Evolutionary conservation across 2,888 invertebrate genomes (phyloP).

Genomic region (Leptopilina drosophilae): DNA sequence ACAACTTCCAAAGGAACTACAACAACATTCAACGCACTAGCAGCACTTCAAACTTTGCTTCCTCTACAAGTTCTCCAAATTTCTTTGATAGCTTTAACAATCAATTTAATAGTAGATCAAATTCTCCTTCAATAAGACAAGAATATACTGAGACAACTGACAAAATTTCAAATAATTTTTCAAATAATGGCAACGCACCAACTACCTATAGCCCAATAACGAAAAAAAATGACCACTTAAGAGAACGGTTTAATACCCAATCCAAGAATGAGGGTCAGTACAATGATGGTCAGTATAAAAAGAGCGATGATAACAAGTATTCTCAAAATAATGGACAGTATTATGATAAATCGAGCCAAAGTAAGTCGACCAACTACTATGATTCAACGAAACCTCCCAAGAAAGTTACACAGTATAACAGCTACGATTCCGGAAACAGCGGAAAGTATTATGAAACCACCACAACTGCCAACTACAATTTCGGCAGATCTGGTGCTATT

Average conservation of each 20-base stretch:
- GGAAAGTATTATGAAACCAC: slow-evolving; percentile 71
- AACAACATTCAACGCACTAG: slow-evolving; percentile 70
- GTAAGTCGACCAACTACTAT: slow-evolving; percentile 65
- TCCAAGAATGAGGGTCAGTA: slow-evolving; percentile 48
- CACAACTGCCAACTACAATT: slow-evolving; percentile 69
- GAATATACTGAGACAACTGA: slow-evolving; percentile 68
- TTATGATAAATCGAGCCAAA: slow-evolving; percentile 61
- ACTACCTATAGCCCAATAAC: slow-evolving; percentile 76
- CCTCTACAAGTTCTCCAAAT: slow-evolving; percentile 64
- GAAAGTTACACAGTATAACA: slow-evolving; percentile 68
- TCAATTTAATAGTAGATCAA: slow-evolving; percentile 58
- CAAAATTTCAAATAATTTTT: slow-evolving; percentile 75
- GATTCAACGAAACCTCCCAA: slow-evolving; percentile 68
- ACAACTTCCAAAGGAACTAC: slow-evolving; percentile 62
- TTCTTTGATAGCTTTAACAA: slow-evolving; percentile 64
- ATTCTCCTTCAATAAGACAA: slow-evolving; percentile 68
- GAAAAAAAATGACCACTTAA: slow-evolving; percentile 59
- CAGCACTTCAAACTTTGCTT: slow-evolving; percentile 59
- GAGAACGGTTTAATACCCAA: slow-evolving; percentile 46
- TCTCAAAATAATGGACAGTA: slow-evolving; percentile 61
- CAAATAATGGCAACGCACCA: slow-evolving; percentile 77
- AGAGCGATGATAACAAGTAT: slow-evolving; percentile 53
- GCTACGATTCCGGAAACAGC: slow-evolving; percentile 63
- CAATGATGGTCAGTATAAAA: slow-evolving; percentile 52
- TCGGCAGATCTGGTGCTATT: slow-evolving; percentile 67